Evolutionary conservation across 2,888 invertebrate genomes (phyloP).

Genomic region (Phalangium opilio): DNA sequence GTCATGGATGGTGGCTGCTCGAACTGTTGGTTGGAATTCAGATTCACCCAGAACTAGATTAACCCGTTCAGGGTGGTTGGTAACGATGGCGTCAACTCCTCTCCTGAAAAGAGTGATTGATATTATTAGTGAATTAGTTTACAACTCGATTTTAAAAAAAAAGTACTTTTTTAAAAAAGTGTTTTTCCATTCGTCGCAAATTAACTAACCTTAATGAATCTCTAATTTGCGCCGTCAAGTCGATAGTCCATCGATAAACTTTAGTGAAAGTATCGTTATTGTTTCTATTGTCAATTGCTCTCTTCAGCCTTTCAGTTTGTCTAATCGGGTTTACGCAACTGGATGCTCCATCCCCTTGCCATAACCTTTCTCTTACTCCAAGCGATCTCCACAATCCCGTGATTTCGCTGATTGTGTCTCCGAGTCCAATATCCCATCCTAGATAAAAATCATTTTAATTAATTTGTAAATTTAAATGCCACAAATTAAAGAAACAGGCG

Average conservation of each 20-base stretch:
- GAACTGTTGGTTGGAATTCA: conserved; percentile 16
- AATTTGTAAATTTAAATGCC: no score
- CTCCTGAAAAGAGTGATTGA: conserved; percentile 2
- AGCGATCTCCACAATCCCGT: conserved; percentile 17
- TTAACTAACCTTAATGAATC: conserved; percentile 12
- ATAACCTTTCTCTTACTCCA: conserved; percentile 14
- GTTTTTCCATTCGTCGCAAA: no score
- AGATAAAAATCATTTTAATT: background rate
- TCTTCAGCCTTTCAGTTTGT: conserved; percentile 16
- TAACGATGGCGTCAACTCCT: conserved; percentile 20
- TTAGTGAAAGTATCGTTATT: conserved; percentile 11
- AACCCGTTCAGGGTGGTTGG: conserved; percentile 20
- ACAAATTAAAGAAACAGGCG: no score
- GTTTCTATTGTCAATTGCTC: conserved; percentile 15
- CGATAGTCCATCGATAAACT: conserved; percentile 23
- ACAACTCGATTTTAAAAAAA: background rate
- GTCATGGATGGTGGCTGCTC: conserved; percentile 18
- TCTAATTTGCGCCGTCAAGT: conserved; percentile 16
- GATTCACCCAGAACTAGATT: conserved; percentile 15
- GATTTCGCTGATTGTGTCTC: conserved; percentile 16
- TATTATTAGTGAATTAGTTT: background rate
- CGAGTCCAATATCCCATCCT: conserved; percentile 22
- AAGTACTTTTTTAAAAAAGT: no score
- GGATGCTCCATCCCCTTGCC: conserved; percentile 22
- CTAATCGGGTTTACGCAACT: conserved; percentile 21